phyloP scores from a whole-genome alignment of 2,888 invertebrate genomes.

The Macrosiphum euphorbiae region DNA sequence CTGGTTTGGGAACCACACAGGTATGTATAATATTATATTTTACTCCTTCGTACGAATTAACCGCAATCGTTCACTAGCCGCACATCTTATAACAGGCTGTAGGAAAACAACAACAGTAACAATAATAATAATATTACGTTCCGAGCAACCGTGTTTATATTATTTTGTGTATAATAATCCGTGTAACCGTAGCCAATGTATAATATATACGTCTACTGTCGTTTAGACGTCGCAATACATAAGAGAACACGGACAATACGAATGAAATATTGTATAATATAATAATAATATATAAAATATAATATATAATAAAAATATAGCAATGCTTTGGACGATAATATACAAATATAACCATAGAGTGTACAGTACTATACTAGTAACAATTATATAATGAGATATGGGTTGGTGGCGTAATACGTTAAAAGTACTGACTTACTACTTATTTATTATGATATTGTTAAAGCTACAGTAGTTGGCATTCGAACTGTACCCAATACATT shows the following conservation, averaged over 20 bases:
- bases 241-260: too few relatives aligned
- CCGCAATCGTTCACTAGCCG: not conserved
- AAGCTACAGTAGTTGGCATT: not conserved
- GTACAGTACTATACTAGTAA: not conserved
- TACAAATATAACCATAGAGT: not conserved
- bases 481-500: not conserved
- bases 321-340: not conserved
- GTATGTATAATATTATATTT: not conserved
- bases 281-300: too few relatives aligned
- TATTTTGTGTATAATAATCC: not conserved
- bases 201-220: not conserved
- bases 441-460: not conserved
- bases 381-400: not conserved
- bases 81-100: not conserved
- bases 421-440: not conserved
- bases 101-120: not conserved
- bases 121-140: not conserved
- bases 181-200: not conserved
- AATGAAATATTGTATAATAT: too few relatives aligned
- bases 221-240: not conserved
- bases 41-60: not conserved
- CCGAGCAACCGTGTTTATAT: not conserved
- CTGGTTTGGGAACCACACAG: not conserved
- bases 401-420: not conserved
- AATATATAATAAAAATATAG: too few relatives aligned